phyloP scores from a whole-genome alignment of 2,113 vertebrate species.

The Prunella himalayana region DNA sequence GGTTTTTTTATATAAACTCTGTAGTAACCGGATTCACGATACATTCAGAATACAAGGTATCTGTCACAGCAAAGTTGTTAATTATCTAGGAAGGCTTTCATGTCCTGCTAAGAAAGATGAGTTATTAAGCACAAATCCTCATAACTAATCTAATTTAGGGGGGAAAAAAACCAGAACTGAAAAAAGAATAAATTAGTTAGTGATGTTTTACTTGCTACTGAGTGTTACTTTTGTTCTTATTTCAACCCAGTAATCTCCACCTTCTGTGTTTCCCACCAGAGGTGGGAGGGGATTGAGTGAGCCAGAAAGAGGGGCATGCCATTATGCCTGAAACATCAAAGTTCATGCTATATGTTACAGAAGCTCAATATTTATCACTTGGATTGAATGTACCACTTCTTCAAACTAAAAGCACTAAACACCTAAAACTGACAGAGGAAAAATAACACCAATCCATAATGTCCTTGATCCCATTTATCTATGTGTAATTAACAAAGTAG shows the following conservation, averaged over 20 bases:
- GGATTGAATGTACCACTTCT: neutral
- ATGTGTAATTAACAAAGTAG: neutral
- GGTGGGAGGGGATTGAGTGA: neutral
- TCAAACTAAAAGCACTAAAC: neutral
- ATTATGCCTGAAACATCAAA: neutral
- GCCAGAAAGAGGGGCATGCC: neutral
- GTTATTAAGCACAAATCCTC: neutral
- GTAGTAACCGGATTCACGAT: neutral
- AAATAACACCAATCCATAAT: neutral
- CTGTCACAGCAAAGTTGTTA: neutral
- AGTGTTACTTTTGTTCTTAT: neutral
- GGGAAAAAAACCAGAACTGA: neutral
- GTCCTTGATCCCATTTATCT: neutral
- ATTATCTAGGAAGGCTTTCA: neutral
- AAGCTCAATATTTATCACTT: neutral
- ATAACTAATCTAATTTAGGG: neutral
- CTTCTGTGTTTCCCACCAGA: neutral
- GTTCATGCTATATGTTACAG: rapidly evolving
- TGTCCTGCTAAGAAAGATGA: neutral
- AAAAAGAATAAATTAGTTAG: neutral
- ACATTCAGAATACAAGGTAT: neutral
- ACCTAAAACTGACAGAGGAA: neutral
- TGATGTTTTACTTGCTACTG: neutral
- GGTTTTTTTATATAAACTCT: neutral
- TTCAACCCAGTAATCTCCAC: neutral